Evolutionary conservation across 2,797 vertebrate genomes (phyloP).

Genomic region (Sternarchorhynchus goeldii): DNA sequence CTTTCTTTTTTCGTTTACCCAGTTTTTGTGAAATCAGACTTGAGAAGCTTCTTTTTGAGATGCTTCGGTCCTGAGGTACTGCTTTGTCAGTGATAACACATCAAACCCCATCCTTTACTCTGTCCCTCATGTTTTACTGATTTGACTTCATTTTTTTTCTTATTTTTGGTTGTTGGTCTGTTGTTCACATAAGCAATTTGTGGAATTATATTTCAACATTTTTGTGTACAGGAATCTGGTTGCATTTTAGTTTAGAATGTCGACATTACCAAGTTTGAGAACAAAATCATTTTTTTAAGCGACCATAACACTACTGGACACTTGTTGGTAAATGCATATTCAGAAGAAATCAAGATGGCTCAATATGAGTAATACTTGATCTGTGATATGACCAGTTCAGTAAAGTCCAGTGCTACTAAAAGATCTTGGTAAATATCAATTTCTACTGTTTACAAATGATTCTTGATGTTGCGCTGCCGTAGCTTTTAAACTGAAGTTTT

Average conservation of each 20-base stretch:
- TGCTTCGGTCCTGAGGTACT: too few relatives aligned
- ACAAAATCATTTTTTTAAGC: neutral
- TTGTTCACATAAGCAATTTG: neutral
- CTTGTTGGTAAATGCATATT: neutral
- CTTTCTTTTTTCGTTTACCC: neutral
- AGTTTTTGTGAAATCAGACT: too few relatives aligned
- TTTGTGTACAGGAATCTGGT: constrained; percentile 9
- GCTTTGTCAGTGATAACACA: too few relatives aligned
- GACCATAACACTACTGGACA: constrained; percentile 46
- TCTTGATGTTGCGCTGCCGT: constrained; percentile 1
- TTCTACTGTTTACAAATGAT: constrained; percentile 30
- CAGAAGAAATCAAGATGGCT: neutral
- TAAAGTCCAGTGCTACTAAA: constrained; percentile 17
- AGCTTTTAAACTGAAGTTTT: constrained; percentile 21
- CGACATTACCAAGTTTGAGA: constrained; percentile 16
- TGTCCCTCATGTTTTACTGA: too few relatives aligned
- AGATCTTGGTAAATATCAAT: constrained; percentile 1
- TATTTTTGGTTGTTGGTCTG: neutral
- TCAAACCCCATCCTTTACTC: too few relatives aligned
- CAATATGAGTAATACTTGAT: constrained; percentile 15
- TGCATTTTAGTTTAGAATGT: neutral
- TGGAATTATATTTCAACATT: neutral
- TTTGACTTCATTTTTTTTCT: neutral
- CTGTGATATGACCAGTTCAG: neutral
- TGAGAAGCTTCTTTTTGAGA: too few relatives aligned